Conservation (phyloP, 2,797 vertebrate species). For the Cossypha caffra region DNA sequence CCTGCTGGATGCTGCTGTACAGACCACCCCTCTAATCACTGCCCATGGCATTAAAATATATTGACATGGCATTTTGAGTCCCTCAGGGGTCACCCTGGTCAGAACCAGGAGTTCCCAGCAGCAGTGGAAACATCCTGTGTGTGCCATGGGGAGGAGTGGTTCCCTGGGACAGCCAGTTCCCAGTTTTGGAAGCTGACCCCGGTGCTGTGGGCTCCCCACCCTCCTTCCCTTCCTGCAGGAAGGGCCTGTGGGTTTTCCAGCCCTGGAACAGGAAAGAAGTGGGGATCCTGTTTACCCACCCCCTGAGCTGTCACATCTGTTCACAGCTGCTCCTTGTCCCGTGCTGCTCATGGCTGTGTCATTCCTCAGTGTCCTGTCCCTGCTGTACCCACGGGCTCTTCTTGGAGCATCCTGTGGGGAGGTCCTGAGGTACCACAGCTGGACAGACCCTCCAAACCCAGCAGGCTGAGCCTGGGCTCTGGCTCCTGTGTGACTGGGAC, state of each 20-base stretch:
- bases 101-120: background rate
- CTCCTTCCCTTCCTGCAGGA: conserved; percentile 19
- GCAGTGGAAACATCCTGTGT: background rate
- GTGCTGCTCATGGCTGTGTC: background rate
- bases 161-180: background rate
- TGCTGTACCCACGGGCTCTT: background rate
- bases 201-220: background rate
- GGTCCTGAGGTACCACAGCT: background rate
- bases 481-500: background rate
- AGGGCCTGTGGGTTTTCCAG: conserved; percentile 20
- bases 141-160: background rate
- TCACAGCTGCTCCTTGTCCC: background rate
- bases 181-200: background rate
- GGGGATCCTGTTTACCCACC: background rate
- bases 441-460: background rate
- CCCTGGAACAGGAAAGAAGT: background rate
- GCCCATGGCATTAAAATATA: background rate
- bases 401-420: accelerated
- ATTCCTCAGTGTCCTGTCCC: background rate
- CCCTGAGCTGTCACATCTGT: background rate
- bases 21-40: background rate
- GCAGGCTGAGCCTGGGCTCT: accelerated
- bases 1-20: background rate
- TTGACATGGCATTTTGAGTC: background rate
- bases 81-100: accelerated